A percentile compares a stretch with the other conserved stretches of the same genome.
Evolutionary conservation across 2,888 invertebrate species (phyloP).

Genomic region (Seira musarum): DNA sequence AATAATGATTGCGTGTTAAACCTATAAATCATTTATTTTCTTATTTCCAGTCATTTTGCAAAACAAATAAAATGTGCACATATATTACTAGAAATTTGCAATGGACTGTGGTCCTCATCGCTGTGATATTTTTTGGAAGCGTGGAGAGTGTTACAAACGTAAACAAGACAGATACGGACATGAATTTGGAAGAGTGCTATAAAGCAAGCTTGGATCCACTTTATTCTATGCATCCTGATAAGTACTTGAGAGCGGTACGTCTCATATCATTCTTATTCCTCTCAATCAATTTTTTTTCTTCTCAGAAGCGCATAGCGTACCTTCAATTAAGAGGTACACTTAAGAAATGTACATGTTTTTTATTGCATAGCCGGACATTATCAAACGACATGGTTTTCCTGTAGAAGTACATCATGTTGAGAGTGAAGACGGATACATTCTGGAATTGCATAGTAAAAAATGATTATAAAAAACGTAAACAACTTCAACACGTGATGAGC

Average conservation of each 20-base stretch:
- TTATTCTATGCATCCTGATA: conserved; percentile 37
- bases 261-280: neutral
- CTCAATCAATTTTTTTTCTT: neutral
- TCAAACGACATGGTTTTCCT: conserved; percentile 31
- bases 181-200: conserved; percentile 27
- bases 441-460: conserved; percentile 37
- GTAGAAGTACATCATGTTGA: conserved; percentile 26
- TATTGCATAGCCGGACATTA: conserved; percentile 32
- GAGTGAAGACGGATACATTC: conserved; percentile 43
- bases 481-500: too few species aligned
- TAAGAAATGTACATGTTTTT: neutral
- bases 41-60: too few species aligned
- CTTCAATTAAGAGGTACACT: neutral
- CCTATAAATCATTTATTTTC: too few species aligned
- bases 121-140: too few species aligned
- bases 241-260: conserved; percentile 33
- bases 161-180: conserved; percentile 28
- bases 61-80: too few species aligned
- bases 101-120: neutral
- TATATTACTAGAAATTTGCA: neutral
- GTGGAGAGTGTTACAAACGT: too few species aligned
- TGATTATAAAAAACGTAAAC: too few species aligned
- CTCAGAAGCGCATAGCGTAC: neutral
- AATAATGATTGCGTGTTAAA: too few species aligned
- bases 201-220: conserved; percentile 14